phyloP scores from a whole-genome alignment of 2,797 vertebrate species.

The Staurois parvus region DNA sequence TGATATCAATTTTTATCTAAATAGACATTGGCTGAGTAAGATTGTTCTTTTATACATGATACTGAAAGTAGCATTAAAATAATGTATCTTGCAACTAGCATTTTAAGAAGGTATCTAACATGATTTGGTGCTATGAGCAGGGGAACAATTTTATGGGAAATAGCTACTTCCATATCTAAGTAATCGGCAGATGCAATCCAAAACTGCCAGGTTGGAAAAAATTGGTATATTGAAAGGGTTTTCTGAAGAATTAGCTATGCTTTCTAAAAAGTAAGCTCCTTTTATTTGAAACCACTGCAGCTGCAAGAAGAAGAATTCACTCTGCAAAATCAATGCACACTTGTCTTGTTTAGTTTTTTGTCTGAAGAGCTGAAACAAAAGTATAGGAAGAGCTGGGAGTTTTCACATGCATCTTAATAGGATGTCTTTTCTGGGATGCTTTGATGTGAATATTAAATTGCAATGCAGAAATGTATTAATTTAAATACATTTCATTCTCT shows the following conservation, averaged over 20 bases:
- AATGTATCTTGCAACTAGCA: constrained; percentile 61
- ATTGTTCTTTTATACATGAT: constrained; percentile 68
- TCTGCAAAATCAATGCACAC: constrained; percentile 71
- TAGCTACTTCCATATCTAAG: constrained; percentile 69
- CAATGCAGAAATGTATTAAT: constrained; percentile 44
- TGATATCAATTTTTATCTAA: constrained; percentile 7
- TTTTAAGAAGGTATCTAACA: constrained; percentile 43
- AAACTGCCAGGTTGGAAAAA: constrained; percentile 64
- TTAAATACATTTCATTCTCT: constrained; percentile 48
- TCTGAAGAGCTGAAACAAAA: constrained; percentile 71
- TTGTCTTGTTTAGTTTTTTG: constrained; percentile 68
- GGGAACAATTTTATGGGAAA: constrained; percentile 55
- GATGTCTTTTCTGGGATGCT: constrained; percentile 60
- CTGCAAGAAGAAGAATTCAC: constrained; percentile 66
- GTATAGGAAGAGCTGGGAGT: constrained; percentile 67
- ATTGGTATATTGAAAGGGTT: constrained; percentile 67
- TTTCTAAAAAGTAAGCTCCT: constrained; percentile 68
- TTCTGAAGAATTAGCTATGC: constrained; percentile 69
- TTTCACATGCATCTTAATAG: constrained; percentile 73
- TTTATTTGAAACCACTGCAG: constrained; percentile 63
- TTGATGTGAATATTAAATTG: constrained; percentile 57
- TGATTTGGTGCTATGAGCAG: constrained; percentile 63
- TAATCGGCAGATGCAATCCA: constrained; percentile 67
- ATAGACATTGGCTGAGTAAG: constrained; percentile 23
- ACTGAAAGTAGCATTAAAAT: constrained; percentile 64